These are phyloP conservation scores for Serrognathus titanus DNA, from an alignment of 2,888 invertebrate species.

Conservation along the genomic window DNA sequence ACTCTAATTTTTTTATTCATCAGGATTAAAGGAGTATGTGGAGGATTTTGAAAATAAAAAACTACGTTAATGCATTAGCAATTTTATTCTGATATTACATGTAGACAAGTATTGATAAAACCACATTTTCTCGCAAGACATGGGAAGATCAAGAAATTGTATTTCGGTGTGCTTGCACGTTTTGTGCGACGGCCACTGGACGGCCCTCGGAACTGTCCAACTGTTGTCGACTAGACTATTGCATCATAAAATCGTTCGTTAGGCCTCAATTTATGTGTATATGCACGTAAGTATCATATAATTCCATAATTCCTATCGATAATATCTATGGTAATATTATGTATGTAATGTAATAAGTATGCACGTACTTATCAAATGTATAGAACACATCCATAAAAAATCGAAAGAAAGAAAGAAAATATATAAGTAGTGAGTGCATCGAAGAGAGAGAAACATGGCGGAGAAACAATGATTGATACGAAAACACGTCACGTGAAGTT, in stretches of 20 bases:
- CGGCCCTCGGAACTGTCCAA: constrained; percentile 27
- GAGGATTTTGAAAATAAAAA: constrained; percentile 5
- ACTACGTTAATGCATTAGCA: constrained; percentile 39
- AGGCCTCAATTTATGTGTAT: constrained; percentile 35
- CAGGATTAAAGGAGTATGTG: background rate
- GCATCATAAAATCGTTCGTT: constrained; percentile 35
- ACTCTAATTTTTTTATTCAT: no score
- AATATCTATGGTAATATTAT: constrained; percentile 26
- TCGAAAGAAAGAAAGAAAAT: constrained; percentile 26
- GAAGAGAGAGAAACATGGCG: constrained; percentile 4
- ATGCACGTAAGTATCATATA: constrained; percentile 1
- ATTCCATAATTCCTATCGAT: constrained; percentile 19
- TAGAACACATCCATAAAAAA: constrained; percentile 41
- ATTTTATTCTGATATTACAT: constrained; percentile 47
- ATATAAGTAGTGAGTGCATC: constrained; percentile 5
- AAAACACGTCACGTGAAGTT: constrained; percentile 32
- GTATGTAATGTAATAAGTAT: no score
- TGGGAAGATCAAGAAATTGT: constrained; percentile 48
- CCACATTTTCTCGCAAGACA: constrained; percentile 45
- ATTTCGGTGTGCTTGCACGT: constrained; percentile 38
- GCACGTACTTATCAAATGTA: constrained; percentile 12
- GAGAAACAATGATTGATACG: constrained; percentile 26
- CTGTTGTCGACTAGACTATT: constrained; percentile 39
- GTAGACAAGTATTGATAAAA: constrained; percentile 47
- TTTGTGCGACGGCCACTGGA: constrained; percentile 37